Evolutionary conservation across 2,113 vertebrate genomes (phyloP).

Genomic region (Coptodon bakossiorum): DNA sequence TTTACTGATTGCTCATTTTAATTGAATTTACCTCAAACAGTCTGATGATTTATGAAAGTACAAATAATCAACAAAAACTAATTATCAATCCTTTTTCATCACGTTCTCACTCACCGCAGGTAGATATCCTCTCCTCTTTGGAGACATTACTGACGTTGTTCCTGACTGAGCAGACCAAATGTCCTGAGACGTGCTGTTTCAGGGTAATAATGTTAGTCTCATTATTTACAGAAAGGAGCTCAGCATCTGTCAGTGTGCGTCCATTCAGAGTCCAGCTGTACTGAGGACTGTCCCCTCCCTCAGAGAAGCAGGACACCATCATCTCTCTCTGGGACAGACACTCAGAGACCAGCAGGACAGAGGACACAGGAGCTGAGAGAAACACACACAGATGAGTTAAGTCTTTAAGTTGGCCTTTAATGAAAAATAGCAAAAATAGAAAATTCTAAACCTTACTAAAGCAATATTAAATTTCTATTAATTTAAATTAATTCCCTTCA

Average conservation of each 20-base stretch:
- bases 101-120: fast-evolving
- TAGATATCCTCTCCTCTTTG: not conserved
- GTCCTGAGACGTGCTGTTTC: not conserved
- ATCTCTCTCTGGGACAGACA: not conserved
- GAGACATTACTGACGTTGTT: not conserved
- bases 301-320: not conserved
- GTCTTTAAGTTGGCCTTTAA: not conserved
- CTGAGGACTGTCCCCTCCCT: not conserved
- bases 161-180: not conserved
- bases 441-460: not conserved
- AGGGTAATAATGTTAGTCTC: fast-evolving
- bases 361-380: not conserved
- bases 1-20: slow-evolving; percentile 1
- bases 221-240: not conserved
- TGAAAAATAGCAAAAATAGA: not conserved
- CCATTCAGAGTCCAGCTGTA: not conserved
- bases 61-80: not conserved
- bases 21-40: not conserved
- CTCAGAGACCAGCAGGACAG: not conserved
- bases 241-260: not conserved
- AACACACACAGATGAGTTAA: not conserved
- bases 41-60: not conserved
- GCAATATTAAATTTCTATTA: not conserved
- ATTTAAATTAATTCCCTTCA: not conserved
- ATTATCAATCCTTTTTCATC: not conserved